A percentile compares a stretch with the other conserved stretches of the same genome.
phyloP scores from a whole-genome alignment of 2,113 vertebrate genomes.

The Syngnathus floridae region DNA sequence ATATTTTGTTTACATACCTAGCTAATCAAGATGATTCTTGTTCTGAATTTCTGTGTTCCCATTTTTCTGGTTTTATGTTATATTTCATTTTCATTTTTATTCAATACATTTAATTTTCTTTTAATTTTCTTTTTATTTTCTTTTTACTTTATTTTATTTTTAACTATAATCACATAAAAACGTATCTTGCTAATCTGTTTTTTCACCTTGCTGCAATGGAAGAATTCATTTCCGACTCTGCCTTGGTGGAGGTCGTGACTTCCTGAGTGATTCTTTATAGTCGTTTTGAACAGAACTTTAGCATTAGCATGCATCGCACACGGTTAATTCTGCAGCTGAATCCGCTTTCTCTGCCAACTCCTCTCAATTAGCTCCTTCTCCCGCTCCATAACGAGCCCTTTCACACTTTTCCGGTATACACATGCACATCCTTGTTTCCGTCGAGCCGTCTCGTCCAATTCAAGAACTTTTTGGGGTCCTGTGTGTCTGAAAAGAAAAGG shows the following conservation, averaged over 20 bases:
- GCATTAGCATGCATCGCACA: conserved; percentile 19
- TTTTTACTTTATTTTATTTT: no score
- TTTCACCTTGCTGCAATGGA: background rate
- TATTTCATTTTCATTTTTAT: no score
- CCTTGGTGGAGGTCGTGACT: background rate
- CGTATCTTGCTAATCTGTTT: no score
- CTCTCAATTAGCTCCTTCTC: conserved; percentile 56
- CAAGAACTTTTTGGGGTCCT: conserved; percentile 53
- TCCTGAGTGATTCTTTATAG: background rate
- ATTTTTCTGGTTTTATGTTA: no score
- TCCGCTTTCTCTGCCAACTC: conserved; percentile 37
- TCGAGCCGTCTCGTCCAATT: conserved; percentile 57
- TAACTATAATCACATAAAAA: no score
- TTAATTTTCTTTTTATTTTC: no score
- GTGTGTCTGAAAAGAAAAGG: conserved; percentile 59
- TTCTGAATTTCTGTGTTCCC: no score
- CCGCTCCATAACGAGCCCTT: conserved; percentile 49
- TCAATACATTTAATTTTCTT: no score
- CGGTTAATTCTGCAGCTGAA: conserved; percentile 38
- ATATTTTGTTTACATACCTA: no score
- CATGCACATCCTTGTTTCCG: conserved; percentile 55
- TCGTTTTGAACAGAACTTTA: background rate
- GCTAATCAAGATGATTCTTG: no score
- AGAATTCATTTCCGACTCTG: background rate
- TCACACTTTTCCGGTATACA: conserved; percentile 50